These are phyloP conservation scores for Batillaria attramentaria DNA, from an alignment of 1,140 invertebrate species.

Conservation along the genomic window DNA sequence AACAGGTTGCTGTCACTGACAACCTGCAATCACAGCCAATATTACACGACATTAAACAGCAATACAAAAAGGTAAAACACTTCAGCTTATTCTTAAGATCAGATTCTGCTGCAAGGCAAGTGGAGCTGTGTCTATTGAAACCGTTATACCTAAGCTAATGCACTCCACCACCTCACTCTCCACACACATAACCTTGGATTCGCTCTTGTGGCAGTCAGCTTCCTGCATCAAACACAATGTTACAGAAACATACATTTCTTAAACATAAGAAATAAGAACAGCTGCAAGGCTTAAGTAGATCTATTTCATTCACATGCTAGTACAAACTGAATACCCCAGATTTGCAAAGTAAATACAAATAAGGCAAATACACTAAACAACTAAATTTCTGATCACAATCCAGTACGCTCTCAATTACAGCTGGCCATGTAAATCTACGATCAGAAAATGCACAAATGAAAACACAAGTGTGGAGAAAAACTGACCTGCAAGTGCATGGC, in stretches of 20 bases:
- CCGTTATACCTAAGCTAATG: not conserved
- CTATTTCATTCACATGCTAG: not conserved
- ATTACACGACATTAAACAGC: not conserved
- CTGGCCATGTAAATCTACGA: no score
- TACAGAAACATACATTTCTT: no score
- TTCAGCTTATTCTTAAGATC: no score
- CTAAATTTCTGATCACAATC: no score
- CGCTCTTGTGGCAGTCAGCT: not conserved
- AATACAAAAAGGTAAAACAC: no score
- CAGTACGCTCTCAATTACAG: no score
- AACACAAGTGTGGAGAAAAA: not conserved
- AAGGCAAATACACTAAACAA: no score
- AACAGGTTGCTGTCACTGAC: not conserved
- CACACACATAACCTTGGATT: not conserved
- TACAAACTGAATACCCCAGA: not conserved
- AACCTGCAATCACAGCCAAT: not conserved
- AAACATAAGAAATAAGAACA: no score
- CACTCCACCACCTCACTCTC: not conserved
- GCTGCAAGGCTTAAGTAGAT: not conserved
- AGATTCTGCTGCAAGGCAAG: not conserved
- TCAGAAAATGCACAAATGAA: not conserved
- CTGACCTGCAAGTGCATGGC: conserved; percentile 37
- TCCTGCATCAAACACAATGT: not conserved
- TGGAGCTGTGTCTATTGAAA: not conserved
- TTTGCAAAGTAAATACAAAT: no score